Percentiles rank a stretch among this genome's conserved stretches.
Conservation (phyloP, 2,888 invertebrate species). For the Callinectes sapidus region DNA sequence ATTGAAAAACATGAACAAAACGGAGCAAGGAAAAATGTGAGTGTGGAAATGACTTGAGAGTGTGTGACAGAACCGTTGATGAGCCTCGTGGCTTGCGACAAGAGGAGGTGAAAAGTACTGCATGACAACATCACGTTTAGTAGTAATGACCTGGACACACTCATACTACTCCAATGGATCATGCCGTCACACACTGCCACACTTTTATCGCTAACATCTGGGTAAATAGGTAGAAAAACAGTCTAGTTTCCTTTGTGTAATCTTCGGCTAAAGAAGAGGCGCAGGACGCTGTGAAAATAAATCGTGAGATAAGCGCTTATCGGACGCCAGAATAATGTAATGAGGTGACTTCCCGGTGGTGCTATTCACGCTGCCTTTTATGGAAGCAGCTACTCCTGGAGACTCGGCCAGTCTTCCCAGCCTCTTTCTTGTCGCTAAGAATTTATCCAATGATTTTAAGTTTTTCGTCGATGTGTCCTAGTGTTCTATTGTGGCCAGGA, state of each 20-base stretch:
- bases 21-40: background rate
- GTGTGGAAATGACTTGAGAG: background rate
- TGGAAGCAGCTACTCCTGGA: background rate
- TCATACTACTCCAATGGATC: background rate
- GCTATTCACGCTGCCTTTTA: background rate
- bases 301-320: background rate
- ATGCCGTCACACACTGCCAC: background rate
- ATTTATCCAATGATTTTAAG: background rate
- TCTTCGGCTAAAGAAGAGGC: background rate
- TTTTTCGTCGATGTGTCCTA: background rate
- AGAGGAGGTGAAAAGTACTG: no score
- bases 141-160: no score
- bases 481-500: background rate
- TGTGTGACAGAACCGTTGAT: background rate
- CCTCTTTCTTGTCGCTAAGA: background rate
- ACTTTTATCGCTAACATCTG: background rate
- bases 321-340: background rate
- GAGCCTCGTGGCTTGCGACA: background rate
- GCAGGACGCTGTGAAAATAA: background rate
- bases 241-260: background rate
- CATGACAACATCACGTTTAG: no score
- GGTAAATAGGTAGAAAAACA: background rate
- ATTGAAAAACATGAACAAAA: background rate
- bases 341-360: background rate
- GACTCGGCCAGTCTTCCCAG: background rate